phyloP scores from a whole-genome alignment of 2,888 invertebrate genomes.

The Cosmorhoe ocellata region DNA sequence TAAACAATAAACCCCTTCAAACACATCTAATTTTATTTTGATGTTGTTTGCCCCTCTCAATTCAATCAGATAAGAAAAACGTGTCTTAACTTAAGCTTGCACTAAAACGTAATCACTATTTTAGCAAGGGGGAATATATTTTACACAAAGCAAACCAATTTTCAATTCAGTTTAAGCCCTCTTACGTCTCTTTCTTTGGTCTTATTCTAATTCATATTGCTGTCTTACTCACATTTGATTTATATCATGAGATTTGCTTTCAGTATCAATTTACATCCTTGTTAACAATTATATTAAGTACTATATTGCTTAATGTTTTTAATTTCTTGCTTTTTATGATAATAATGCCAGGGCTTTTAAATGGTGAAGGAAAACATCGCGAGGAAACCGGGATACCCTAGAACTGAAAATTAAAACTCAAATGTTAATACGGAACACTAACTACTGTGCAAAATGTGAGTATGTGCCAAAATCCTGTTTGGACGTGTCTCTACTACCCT shows the following conservation, averaged over 20 bases:
- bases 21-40: not conserved
- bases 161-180: not conserved
- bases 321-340: no score
- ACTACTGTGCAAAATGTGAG: no score
- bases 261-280: no score
- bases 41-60: constrained; percentile 5
- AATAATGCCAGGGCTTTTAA: no score
- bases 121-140: constrained; percentile 36
- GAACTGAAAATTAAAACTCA: no score
- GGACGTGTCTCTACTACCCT: no score
- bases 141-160: constrained; percentile 37
- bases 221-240: constrained; percentile 2
- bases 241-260: not conserved
- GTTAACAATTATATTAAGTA: no score
- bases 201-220: not conserved
- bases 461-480: no score
- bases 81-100: constrained; percentile 22
- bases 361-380: no score
- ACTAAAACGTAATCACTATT: constrained; percentile 45
- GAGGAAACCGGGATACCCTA: no score
- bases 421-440: no score
- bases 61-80: constrained; percentile 19
- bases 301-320: no score
- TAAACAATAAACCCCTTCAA: constrained; percentile 3
- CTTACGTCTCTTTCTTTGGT: not conserved